Evolutionary conservation across 2,113 vertebrate species (phyloP), one percentile per base, ranked within the genome.

Genomic region (Aldabrachelys gigantea): DNA sequence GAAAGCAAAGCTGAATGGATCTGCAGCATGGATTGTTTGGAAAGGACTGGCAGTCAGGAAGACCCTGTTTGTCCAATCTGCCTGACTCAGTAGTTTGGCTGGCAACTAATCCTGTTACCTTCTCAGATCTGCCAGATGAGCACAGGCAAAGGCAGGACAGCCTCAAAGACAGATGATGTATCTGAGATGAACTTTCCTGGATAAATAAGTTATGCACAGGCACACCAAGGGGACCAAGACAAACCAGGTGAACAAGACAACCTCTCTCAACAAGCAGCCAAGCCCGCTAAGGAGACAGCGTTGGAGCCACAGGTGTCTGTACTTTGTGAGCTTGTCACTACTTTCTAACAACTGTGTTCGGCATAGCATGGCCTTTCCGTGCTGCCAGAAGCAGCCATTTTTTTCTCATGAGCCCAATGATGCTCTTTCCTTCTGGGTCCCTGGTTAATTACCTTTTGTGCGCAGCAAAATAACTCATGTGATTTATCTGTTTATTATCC

Each of bases 51-150:
- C n/a, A 38, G 17, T 3, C 52, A 27, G 53, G 56, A 90, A 76
- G 52, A 38, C 4, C 47, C 8, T n/a, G 0, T 0, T 25, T 11
- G 41, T 65, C 87, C 59, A 2, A 3, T 19, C 9, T 0, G 0
- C 29, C 78, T 21, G 7, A 52, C 31, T 50, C 14, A 1, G 21
- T 27, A 88, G 11, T 31, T 10, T 31, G 31, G 53, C 19, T 84
- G 57, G 75, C 57, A 54, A 31, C 50, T 69, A 31, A 14, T 19
- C 50, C 2, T 1, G 0, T 52, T 59, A 19, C 27, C 1, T 65
- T 57, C 76, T 47, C 62, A 78, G 76, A 85, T 49, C 49, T 84
- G 8, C 41, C 47, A 11, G 35, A 8, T 0, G 17, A 22, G 17
- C 50, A 6, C n/a, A 57, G 47, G 8, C 1, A 27, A 81, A 78